phyloP scores from a whole-genome alignment of 2,888 invertebrate genomes.

The Pteria penguin region DNA sequence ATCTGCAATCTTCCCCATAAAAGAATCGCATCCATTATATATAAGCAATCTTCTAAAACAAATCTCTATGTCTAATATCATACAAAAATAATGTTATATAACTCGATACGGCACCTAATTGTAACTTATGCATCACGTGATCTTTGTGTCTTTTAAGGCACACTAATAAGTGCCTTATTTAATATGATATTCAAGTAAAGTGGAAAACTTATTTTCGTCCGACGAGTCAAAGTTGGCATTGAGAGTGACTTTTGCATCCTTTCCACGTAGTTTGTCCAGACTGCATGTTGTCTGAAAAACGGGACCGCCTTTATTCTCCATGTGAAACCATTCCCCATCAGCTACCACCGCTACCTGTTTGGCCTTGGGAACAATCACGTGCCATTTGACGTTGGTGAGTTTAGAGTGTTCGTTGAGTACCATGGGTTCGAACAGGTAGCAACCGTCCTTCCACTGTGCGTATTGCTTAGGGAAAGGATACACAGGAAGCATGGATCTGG shows the following conservation, averaged over 20 bases:
- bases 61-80: no score
- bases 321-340: slow-evolving; percentile 77
- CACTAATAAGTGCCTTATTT: no score
- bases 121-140: no score
- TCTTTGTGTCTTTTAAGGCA: no score
- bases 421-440: slow-evolving; percentile 74
- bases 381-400: slow-evolving; percentile 66
- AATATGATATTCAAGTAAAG: slow-evolving; percentile 76
- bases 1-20: no score
- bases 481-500: slow-evolving; percentile 59
- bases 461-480: slow-evolving; percentile 79
- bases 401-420: slow-evolving; percentile 66
- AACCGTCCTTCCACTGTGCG: slow-evolving; percentile 80
- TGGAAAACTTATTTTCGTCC: slow-evolving; percentile 77
- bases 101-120: no score
- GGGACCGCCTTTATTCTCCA: slow-evolving; percentile 73
- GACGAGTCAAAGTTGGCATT: slow-evolving; percentile 75
- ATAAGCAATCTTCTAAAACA: no score
- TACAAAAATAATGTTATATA: no score
- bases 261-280: slow-evolving; percentile 58
- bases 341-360: slow-evolving; percentile 77
- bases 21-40: no score
- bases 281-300: slow-evolving; percentile 71
- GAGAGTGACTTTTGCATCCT: slow-evolving; percentile 74
- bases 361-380: slow-evolving; percentile 74